A percentile compares a stretch with the other conserved stretches of the same genome.
These are phyloP conservation scores for Acanthisitta chloris DNA, from an alignment of 2,113 vertebrate species.

Conservation along the genomic window DNA sequence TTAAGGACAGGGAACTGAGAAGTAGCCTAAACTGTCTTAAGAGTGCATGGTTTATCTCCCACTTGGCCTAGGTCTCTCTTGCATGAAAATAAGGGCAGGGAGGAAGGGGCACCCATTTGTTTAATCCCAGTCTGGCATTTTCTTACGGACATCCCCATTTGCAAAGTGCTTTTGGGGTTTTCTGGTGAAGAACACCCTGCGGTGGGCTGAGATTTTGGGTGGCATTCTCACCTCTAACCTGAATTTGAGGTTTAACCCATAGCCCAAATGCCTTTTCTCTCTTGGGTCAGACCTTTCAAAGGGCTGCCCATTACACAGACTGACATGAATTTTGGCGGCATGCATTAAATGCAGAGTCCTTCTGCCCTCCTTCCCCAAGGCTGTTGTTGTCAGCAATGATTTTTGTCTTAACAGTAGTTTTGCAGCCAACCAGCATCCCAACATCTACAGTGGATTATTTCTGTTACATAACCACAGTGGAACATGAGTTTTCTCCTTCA, in stretches of 20 bases:
- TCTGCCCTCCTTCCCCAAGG: neutral
- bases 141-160: neutral
- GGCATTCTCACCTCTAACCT: neutral
- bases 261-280: neutral
- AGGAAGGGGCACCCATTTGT: rapidly evolving
- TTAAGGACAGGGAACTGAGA: neutral
- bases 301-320: neutral
- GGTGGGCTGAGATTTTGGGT: neutral
- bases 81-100: neutral
- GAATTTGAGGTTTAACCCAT: neutral
- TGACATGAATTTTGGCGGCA: neutral
- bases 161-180: neutral
- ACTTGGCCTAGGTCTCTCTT: neutral
- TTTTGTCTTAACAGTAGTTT: neutral
- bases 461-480: neutral
- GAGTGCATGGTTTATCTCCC: rapidly evolving
- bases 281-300: neutral
- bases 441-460: neutral
- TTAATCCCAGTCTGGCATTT: neutral
- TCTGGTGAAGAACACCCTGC: neutral
- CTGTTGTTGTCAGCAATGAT: neutral
- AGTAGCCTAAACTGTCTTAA: neutral
- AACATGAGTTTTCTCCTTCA: neutral
- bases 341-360: neutral
- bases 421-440: neutral